Base-by-base conservation (phyloP, 2,888 invertebrate species). In the Nasonovia ribisnigri region DNA sequence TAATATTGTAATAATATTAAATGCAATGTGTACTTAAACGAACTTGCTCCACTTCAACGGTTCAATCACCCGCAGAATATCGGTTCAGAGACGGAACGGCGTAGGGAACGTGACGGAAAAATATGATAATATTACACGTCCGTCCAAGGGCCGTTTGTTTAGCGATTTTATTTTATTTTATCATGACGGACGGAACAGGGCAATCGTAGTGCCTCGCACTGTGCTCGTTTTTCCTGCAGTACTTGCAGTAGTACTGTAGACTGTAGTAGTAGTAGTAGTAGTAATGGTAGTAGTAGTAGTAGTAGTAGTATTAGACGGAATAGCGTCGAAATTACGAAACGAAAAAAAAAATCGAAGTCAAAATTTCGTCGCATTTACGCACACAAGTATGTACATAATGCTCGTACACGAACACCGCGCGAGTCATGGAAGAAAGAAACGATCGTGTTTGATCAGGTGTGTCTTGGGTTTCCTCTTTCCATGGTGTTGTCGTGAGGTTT, bases 301-400 rank as follows among this genome's bases (percentile, higher is more conserved):
- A 36, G 20, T 36, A 8, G 36, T 20, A 36, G 77, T 77, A 20
- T 20, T 36, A 42, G 43, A 57, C 43, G 46, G 46, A 67, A 57
- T n/a, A 67, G 57, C 48, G 60, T 51, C 46, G 57, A 36, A 46
- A 60, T 26, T 11, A 36, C 57, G 43, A 57, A 46, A 89, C 4
- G 2, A 36, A 90, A 57, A 91, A 29, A 86, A 87, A 87, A 92
- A 92, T 92, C 92, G 92, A 92, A 92, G 29, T 87, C 43, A 51
- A 42, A 43, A 51, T 26, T 8, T 1, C 20, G 51, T 46, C 67
- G 42, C 48, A 87, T 26, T 13, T 60, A 36, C 60, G 29, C 60
- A 36, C 86, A n/a, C 48, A 16, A 87, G n/a, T 42, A 51, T 8
- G 3, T 48, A 77, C 36, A 4, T 48, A 13, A 91, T 36, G 24